Percentiles rank a stretch among this genome's conserved stretches.
Evolutionary conservation across 2,113 vertebrate genomes (phyloP).

Genomic region (Acrocephalus kingi): DNA sequence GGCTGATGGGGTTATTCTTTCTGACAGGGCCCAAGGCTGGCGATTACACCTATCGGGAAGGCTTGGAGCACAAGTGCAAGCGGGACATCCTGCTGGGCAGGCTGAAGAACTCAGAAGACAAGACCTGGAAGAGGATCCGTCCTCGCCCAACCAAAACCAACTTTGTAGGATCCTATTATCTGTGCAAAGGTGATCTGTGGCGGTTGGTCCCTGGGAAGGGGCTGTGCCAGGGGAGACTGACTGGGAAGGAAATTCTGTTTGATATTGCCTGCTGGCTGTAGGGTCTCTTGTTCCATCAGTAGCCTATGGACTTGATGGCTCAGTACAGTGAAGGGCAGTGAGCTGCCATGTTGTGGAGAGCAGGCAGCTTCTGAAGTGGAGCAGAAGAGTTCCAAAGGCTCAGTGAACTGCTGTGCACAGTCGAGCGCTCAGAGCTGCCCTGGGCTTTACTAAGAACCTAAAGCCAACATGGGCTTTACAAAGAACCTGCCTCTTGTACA

Average conservation of each 20-base stretch:
- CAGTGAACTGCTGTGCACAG: neutral
- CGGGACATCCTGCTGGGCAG: constrained; percentile 85
- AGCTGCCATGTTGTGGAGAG: neutral
- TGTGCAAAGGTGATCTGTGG: constrained; percentile 86
- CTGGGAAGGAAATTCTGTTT: neutral
- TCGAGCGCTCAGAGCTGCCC: neutral
- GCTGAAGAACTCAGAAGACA: constrained; percentile 77
- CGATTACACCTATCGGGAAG: constrained; percentile 83
- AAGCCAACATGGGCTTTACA: neutral
- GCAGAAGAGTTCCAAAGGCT: neutral
- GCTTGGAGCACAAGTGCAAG: constrained; percentile 87
- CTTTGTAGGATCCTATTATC: constrained; percentile 85
- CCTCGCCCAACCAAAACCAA: constrained; percentile 81
- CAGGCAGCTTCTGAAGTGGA: neutral
- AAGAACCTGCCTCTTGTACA: neutral
- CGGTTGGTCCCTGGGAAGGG: neutral
- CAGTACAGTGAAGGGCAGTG: neutral
- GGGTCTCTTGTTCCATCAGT: neutral
- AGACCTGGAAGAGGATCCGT: constrained; percentile 91
- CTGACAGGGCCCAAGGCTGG: constrained; percentile 81
- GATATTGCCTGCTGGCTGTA: neutral
- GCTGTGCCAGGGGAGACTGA: neutral
- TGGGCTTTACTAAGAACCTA: neutral
- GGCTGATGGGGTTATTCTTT: neutral
- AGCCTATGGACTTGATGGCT: neutral